Base-by-base conservation (phyloP, 2,888 invertebrate genomes). In the Drosophila subsilvestris region DNA sequence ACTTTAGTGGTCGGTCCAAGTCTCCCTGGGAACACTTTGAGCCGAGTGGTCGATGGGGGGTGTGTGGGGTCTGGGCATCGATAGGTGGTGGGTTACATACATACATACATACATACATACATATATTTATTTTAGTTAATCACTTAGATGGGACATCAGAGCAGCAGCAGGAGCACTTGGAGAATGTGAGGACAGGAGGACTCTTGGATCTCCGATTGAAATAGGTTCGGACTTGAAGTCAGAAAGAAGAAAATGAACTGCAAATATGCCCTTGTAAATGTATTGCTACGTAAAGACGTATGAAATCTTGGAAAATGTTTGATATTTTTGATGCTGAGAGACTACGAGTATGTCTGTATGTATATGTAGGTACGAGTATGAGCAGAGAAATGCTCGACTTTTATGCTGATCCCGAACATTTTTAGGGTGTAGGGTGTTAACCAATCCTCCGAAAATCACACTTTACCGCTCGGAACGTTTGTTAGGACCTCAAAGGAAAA, bases 11-110 rank as follows among this genome's bases (percentile, higher is more conserved):
- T 37, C 37, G 37, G 37, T 37, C n/a, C 7, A 1, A 14, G 37
- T 7, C 37, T 51, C 37, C 37, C 14, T 44, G 22, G 68, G 44
- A 58, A 29, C 42, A 58, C 50, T 67, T 67, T 68, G 12, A 27
- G 27, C n/a, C n/a, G 42, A 55, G 27, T 42, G 27, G 14, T 1
- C 12, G 14, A 6, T 20, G 17, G 12, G 22, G n/a, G n/a, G n/a
- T n/a, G n/a, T n/a, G n/a, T n/a, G n/a, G n/a, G 20, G 22, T 37
- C 37, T 37, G 37, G 37, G 37, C 3, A 14, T 37, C 37, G 14
- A 37, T 37, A 37, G 37, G 14, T 37, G n/a, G n/a, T n/a, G n/a
- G n/a, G n/a, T 20, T 20, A 20, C 20, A 20, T 20, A 20, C 20
- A 20, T 20, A 20, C 20, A 20, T 20, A 20, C 20, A n/a, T n/a